Base-by-base conservation (phyloP, 2,113 vertebrate species). In the Girardinichthys multiradiatus region DNA sequence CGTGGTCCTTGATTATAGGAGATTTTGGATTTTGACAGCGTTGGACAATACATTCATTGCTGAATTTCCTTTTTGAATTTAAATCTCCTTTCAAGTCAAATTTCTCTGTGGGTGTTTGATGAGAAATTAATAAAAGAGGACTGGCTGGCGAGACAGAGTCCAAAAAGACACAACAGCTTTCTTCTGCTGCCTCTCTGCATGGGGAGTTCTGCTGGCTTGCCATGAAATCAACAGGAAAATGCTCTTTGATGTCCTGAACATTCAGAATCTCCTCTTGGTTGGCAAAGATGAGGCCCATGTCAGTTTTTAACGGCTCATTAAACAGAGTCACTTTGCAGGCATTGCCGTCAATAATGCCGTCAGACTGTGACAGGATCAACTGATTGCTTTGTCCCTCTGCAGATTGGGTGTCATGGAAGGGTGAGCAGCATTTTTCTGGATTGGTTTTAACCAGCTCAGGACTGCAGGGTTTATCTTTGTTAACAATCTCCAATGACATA, bases 311-410 rank as follows among this genome's bases (percentile, higher is more conserved):
- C 35, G 86, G 79, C 26, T 86, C 51, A 70, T 77, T 74, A 68
- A 87, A 68, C 29, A 62, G 64, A 68, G 74, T 33, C 61, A 67
- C 69, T 76, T 86, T 81, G 70, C 81, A 84, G 65, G 77, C 64
- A 65, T 85, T 74, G n/a, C 57, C 68, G 62, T 86, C 74, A 72
- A 85, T 81, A 30, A 87, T 75, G 42, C 30, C 60, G 45, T 74
- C 84, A 17, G 82, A 78, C 64, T 84, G 90, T 76, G 80, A 77
- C 79, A 94, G 88, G 81, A 86, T 89, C 90, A 93, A 86, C 80
- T 88, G 81, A 31, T 58, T 45, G 63, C 86, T 87, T 81, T 65
- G 86, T 83, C 77, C 79, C 42, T 84, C 86, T 75, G 81, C 85
- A 77, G 74, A 64, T 11, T 90, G 75, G 27, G 51, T 74, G 67